Evolutionary conservation across 2,888 invertebrate species (phyloP).

Genomic region (Cyaniris semiargus): DNA sequence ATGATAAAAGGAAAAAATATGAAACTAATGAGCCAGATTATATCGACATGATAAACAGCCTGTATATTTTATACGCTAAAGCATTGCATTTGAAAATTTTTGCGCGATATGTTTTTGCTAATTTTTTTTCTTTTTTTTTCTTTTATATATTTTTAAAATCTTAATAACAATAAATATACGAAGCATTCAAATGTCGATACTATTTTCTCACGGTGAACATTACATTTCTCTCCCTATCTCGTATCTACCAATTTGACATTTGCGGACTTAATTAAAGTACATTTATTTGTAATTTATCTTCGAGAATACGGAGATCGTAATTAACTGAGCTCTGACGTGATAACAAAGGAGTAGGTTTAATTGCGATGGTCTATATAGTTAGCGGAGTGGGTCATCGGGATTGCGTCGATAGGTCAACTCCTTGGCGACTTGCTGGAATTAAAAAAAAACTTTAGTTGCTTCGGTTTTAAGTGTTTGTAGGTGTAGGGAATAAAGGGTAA

Average conservation of each 20-base stretch:
- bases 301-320: conserved; percentile 44
- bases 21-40: not conserved
- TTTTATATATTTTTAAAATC: too few relatives aligned
- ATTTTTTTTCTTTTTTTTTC: too few relatives aligned
- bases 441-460: not conserved
- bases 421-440: not conserved
- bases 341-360: conserved; percentile 54
- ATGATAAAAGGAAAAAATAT: not conserved
- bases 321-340: conserved; percentile 47
- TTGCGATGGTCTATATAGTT: conserved; percentile 74
- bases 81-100: too few relatives aligned
- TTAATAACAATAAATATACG: too few relatives aligned
- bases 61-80: not conserved
- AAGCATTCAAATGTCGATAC: not conserved
- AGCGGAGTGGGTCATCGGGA: conserved; percentile 67
- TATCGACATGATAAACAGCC: not conserved
- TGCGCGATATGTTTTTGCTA: too few relatives aligned
- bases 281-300: conserved; percentile 44
- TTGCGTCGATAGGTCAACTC: conserved; percentile 53
- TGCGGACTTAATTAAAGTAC: conserved; percentile 46
- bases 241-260: conserved; percentile 42
- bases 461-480: not conserved
- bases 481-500: too few relatives aligned
- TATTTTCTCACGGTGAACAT: conserved; percentile 18
- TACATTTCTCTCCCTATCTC: conserved; percentile 26